These are phyloP conservation scores for Sphenopsis melanotis DNA, from an alignment of 2,797 vertebrate genomes.

Conservation along the genomic window DNA sequence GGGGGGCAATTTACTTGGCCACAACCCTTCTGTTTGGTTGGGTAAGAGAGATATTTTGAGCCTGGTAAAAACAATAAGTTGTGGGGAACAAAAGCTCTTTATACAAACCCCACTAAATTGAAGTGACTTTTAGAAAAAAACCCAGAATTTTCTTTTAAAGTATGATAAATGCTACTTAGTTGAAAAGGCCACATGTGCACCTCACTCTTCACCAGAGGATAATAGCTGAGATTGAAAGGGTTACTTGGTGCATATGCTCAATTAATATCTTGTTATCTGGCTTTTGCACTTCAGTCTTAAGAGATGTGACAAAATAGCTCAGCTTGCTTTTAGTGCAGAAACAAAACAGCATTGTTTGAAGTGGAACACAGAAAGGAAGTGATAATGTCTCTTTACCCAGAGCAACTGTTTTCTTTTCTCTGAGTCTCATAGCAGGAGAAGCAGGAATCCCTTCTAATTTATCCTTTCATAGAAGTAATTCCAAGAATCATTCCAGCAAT, in stretches of 20 bases:
- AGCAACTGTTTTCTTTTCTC: background rate
- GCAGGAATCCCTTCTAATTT: background rate
- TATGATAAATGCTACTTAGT: background rate
- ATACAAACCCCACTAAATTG: background rate
- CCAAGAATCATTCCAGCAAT: background rate
- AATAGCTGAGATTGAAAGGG: background rate
- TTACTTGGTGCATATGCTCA: background rate
- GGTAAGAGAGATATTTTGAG: background rate
- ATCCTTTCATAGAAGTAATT: background rate
- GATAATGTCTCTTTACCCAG: background rate
- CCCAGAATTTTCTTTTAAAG: background rate
- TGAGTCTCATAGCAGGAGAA: background rate
- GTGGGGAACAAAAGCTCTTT: background rate
- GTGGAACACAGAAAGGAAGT: background rate
- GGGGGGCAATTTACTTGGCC: background rate
- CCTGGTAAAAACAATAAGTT: background rate
- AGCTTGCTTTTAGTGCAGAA: background rate
- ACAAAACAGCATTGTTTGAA: background rate
- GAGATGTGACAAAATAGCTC: background rate
- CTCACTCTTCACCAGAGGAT: background rate
- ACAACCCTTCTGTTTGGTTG: background rate
- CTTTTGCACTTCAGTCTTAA: slow-evolving; percentile 64
- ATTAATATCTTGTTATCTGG: slow-evolving; percentile 9
- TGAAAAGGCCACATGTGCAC: background rate
- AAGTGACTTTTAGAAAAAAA: background rate